These are phyloP conservation scores for Platyscapa corneri DNA, from an alignment of 1,140 invertebrate species.

Conservation along the genomic window DNA sequence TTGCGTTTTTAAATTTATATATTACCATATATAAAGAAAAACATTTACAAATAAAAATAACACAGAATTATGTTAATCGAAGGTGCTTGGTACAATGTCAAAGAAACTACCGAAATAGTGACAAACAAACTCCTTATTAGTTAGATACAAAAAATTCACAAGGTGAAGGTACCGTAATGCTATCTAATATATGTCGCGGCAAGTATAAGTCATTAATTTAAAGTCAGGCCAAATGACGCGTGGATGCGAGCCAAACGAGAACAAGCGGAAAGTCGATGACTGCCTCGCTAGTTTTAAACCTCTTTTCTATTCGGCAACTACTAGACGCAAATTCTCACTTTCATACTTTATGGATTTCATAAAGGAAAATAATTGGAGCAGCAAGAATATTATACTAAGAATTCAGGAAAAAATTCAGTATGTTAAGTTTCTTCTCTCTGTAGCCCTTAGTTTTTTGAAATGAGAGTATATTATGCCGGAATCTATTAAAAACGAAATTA, in stretches of 20 bases:
- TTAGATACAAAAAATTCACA: neutral
- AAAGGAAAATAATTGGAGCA: neutral
- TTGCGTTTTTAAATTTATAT: too few relatives aligned
- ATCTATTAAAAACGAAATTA: neutral
- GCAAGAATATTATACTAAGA: neutral
- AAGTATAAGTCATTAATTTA: constrained; percentile 42
- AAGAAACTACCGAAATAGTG: too few relatives aligned
- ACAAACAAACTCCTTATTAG: neutral
- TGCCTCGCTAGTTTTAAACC: neutral
- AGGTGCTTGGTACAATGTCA: too few relatives aligned
- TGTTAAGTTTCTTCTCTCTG: neutral
- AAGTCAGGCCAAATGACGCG: constrained; percentile 57
- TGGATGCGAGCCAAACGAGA: constrained; percentile 54
- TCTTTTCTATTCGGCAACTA: neutral
- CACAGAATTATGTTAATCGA: too few relatives aligned
- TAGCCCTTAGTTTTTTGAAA: neutral
- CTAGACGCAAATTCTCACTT: neutral
- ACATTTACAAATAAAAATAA: too few relatives aligned
- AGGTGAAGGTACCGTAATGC: constrained; percentile 56
- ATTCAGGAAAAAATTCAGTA: neutral
- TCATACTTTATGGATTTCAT: constrained; percentile 18
- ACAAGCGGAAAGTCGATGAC: constrained; percentile 16
- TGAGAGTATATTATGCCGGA: neutral
- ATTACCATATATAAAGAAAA: too few relatives aligned
- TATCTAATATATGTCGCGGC: constrained; percentile 62